These are phyloP conservation scores for Sphyrna mokarran DNA, from an alignment of 2,113 vertebrate species.

Conservation along the genomic window DNA sequence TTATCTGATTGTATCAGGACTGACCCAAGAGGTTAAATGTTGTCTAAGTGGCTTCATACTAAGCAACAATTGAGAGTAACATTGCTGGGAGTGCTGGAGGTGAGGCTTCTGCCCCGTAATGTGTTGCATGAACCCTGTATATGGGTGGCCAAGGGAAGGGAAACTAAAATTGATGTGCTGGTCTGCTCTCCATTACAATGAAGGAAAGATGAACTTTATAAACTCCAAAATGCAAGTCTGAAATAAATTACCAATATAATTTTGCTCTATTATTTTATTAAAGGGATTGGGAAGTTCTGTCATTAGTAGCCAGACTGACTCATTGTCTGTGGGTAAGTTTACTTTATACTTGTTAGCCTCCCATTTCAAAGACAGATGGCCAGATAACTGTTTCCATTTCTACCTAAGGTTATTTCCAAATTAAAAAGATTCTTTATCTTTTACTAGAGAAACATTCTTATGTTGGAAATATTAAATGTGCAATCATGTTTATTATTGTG, in stretches of 20 bases:
- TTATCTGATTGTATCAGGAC: background rate
- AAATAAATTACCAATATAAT: background rate
- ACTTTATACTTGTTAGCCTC: background rate
- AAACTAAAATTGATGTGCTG: background rate
- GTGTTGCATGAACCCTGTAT: background rate
- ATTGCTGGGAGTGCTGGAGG: background rate
- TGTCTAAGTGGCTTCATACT: background rate
- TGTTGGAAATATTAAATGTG: background rate
- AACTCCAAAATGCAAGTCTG: background rate
- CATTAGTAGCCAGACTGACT: background rate
- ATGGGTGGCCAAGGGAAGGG: background rate
- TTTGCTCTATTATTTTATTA: background rate
- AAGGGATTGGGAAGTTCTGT: background rate
- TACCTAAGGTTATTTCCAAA: background rate
- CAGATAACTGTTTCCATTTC: background rate
- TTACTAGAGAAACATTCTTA: background rate
- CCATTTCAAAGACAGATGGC: background rate
- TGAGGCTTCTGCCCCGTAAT: background rate
- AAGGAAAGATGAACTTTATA: background rate
- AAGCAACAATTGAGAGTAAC: background rate
- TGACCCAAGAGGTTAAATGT: too few species aligned
- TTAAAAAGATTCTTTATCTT: background rate
- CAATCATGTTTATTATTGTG: background rate
- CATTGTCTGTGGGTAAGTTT: background rate
- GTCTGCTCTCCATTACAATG: background rate